Evolutionary conservation across 1,140 invertebrate genomes (phyloP).

Genomic region (Drosophila parvula): DNA sequence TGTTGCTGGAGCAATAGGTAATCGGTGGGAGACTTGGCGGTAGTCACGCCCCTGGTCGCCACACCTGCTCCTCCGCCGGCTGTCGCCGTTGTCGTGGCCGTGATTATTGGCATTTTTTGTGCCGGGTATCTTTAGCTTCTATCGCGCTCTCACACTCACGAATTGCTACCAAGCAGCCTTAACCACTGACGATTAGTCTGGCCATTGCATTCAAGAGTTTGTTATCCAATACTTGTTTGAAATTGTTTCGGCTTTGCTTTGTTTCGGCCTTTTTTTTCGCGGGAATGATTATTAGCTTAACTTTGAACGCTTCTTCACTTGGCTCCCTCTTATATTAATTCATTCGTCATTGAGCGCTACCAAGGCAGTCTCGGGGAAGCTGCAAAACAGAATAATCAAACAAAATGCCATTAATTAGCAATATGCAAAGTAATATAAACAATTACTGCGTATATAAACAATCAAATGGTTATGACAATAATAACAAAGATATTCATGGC

Average conservation of each 20-base stretch:
- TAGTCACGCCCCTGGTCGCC: slow-evolving; percentile 37
- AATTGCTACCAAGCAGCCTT: slow-evolving; percentile 15
- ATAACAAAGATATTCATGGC: neutral
- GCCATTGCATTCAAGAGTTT: slow-evolving; percentile 41
- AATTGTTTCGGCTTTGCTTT: slow-evolving; percentile 32
- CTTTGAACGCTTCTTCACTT: slow-evolving; percentile 41
- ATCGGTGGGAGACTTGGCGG: slow-evolving; percentile 59
- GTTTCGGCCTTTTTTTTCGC: slow-evolving; percentile 7
- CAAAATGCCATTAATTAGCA: slow-evolving; percentile 53
- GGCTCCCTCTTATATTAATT: slow-evolving; percentile 34
- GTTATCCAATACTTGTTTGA: slow-evolving; percentile 14
- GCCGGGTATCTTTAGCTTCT: slow-evolving; percentile 13
- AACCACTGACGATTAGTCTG: slow-evolving; percentile 13
- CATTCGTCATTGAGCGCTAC: slow-evolving; percentile 47
- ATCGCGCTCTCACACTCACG: slow-evolving; percentile 24
- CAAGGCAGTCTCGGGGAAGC: slow-evolving; percentile 16
- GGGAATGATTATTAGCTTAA: slow-evolving; percentile 25
- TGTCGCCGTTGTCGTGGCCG: slow-evolving; percentile 52
- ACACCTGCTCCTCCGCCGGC: slow-evolving; percentile 42
- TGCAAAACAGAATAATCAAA: slow-evolving; percentile 52
- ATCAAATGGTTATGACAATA: slow-evolving; percentile 10
- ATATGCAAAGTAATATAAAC: slow-evolving; percentile 50
- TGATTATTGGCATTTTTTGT: slow-evolving; percentile 58
- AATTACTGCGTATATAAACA: slow-evolving; percentile 27
- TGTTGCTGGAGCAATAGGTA: slow-evolving; percentile 64